A percentile compares a stretch with the other conserved stretches of the same genome.
Evolutionary conservation across 2,113 vertebrate species (phyloP).

Genomic region (Cyanoderma ruficeps): DNA sequence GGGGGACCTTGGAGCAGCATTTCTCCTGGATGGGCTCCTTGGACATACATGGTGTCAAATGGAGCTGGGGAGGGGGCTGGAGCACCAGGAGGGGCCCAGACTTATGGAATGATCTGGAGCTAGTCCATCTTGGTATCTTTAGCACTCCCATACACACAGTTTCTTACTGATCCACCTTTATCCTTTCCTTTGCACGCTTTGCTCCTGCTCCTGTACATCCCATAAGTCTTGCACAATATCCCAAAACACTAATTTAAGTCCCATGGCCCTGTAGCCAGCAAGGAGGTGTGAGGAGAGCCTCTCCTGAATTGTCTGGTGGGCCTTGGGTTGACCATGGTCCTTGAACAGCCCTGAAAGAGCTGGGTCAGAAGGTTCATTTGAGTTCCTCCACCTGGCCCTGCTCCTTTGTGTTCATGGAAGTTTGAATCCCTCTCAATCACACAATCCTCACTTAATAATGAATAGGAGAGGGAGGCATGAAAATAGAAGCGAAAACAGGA

Average conservation of each 20-base stretch:
- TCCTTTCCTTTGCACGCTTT: not conserved
- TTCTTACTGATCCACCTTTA: not conserved
- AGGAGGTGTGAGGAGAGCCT: not conserved
- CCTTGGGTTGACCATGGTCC: not conserved
- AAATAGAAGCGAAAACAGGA: not conserved
- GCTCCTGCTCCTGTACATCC: not conserved
- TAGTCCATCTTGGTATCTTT: not conserved
- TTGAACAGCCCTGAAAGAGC: not conserved
- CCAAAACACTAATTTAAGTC: not conserved
- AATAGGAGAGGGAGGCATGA: not conserved
- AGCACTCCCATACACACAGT: not conserved
- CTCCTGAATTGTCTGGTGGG: not conserved
- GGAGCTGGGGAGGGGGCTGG: not conserved
- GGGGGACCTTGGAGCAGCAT: not conserved
- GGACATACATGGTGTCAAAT: accelerated
- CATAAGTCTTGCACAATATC: not conserved
- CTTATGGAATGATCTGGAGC: accelerated
- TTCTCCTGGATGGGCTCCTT: not conserved
- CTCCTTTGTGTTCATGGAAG: not conserved
- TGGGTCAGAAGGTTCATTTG: accelerated
- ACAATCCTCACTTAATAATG: not conserved
- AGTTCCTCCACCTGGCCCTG: not conserved
- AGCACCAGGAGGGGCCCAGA: not conserved
- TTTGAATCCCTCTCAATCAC: not conserved
- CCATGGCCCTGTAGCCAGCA: not conserved